These are phyloP conservation scores for Oryzias melastigma DNA, from an alignment of 2,113 vertebrate genomes.

Conservation along the genomic window DNA sequence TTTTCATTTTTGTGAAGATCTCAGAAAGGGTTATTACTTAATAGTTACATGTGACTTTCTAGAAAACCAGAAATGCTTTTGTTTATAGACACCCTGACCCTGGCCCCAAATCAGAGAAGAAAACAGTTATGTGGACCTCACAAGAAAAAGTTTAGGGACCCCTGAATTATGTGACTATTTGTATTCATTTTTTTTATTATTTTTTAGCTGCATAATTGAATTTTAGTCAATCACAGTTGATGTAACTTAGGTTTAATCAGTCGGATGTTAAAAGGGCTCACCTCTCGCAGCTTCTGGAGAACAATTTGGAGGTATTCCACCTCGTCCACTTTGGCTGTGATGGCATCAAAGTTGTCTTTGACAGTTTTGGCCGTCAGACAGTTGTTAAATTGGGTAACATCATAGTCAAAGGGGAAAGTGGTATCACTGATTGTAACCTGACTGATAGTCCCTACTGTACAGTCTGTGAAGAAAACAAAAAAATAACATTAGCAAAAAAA, in stretches of 20 bases:
- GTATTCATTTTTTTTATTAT: no score
- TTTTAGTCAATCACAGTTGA: no score
- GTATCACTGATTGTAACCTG: conserved; percentile 48
- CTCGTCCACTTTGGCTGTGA: conserved; percentile 49
- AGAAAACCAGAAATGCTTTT: no score
- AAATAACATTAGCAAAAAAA: not conserved
- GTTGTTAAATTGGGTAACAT: conserved; percentile 59
- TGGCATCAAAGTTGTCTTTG: conserved; percentile 61
- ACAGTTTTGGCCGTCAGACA: conserved; percentile 61
- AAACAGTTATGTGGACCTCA: no score
- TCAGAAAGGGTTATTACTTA: no score
- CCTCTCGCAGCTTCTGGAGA: conserved; percentile 73
- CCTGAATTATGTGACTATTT: no score
- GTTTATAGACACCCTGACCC: no score
- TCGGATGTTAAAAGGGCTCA: conserved; percentile 12
- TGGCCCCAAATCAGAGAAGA: no score
- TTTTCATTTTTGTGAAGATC: no score
- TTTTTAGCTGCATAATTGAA: no score
- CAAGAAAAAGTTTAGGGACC: no score
- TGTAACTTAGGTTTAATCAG: not conserved
- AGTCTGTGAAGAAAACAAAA: conserved; percentile 34
- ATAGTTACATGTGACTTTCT: no score
- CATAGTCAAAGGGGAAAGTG: conserved; percentile 69
- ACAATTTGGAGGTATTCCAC: conserved; percentile 55
- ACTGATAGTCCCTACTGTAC: conserved; percentile 59